Evolutionary conservation across 2,797 vertebrate species (phyloP).

Genomic region (Pseudotriccus pelzelni): DNA sequence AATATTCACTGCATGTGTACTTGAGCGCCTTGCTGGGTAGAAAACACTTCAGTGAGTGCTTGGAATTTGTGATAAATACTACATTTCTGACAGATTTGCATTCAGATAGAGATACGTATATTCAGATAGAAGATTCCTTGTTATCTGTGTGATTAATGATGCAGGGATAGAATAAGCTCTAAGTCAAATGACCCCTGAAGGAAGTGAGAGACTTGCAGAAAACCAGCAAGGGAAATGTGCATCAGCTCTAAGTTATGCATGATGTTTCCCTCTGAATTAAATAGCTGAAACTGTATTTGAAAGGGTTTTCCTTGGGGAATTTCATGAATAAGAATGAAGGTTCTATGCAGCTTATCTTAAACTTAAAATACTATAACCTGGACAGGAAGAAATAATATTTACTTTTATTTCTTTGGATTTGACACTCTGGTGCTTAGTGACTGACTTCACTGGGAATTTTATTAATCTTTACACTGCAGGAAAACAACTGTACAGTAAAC

Average conservation of each 20-base stretch:
- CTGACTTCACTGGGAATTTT: neutral
- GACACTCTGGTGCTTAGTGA: neutral
- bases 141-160: neutral
- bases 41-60: neutral
- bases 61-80: neutral
- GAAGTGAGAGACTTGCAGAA: conserved; percentile 5
- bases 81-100: neutral
- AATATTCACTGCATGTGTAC: neutral
- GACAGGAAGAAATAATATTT: conserved; percentile 44
- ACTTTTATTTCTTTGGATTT: neutral
- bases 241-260: conserved; percentile 48
- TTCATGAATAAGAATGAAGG: conserved; percentile 8
- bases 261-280: conserved; percentile 15
- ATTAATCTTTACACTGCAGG: neutral
- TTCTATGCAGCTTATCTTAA: conserved; percentile 27
- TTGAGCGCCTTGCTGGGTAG: neutral
- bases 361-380: neutral
- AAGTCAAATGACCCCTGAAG: neutral
- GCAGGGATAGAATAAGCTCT: neutral
- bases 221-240: conserved; percentile 31
- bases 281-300: neutral
- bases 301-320: conserved; percentile 6
- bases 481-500: neutral
- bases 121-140: neutral
- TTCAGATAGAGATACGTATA: neutral